Conservation (phyloP, 2,888 invertebrate species). For the Agrotis clavis region DNA sequence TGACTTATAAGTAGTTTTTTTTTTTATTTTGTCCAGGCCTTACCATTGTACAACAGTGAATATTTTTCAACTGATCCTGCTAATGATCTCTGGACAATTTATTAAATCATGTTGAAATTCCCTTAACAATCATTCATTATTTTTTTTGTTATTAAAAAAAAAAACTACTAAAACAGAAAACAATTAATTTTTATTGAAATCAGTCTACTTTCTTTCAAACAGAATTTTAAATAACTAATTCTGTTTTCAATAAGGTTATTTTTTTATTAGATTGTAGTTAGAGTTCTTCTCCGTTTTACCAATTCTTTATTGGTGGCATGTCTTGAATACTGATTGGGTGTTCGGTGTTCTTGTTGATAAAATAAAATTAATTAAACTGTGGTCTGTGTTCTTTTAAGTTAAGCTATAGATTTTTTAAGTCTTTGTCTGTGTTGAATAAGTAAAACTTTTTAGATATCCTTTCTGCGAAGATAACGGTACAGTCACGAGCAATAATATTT, state of each 20-base stretch:
- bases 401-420: background rate
- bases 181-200: conserved; percentile 15
- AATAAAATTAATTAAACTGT: conserved; percentile 7
- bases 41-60: background rate
- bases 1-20: too few relatives aligned
- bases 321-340: conserved; percentile 35
- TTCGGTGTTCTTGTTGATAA: conserved; percentile 1
- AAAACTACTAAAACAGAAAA: conserved; percentile 27
- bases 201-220: background rate
- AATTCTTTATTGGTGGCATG: conserved; percentile 34
- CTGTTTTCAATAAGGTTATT: conserved; percentile 27
- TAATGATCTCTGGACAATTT: background rate
- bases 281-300: conserved; percentile 23
- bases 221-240: conserved; percentile 21
- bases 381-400: background rate
- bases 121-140: background rate
- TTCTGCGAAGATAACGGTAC: too few relatives aligned
- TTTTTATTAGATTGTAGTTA: conserved; percentile 29
- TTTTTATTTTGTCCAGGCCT: too few relatives aligned
- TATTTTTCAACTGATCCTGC: background rate
- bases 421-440: background rate
- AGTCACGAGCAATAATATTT: too few relatives aligned
- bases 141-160: background rate
- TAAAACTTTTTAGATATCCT: background rate
- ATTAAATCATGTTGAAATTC: background rate